Base-by-base conservation (phyloP, 2,888 invertebrate genomes). In the Augiades crinisus region DNA sequence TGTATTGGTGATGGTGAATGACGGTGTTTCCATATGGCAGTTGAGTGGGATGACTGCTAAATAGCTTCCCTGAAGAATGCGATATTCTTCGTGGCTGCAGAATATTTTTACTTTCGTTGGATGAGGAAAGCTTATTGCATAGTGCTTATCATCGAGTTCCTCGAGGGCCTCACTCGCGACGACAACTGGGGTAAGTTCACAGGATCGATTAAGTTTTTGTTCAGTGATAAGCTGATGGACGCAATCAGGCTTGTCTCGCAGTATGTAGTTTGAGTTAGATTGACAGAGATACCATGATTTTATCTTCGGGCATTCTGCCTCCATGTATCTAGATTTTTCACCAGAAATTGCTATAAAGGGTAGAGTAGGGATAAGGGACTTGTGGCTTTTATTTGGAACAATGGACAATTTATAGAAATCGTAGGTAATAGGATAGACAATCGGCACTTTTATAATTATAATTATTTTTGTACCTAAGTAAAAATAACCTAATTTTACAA, bases 121-220 rank as follows among this genome's bases (percentile, higher is more conserved):
- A n/a, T 7, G 22, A 0, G 62, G 61, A 37, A 59, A 63, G 16
- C 33, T 54, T 10, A 60, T 34, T 8, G 49, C 44, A 37, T 60
- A 63, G 45, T 54, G 59, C 40, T 55, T 54, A 5, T 61, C 62
- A 19, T 64, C 62, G 0, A 64, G 54, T 55, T 56, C 19, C 44
- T 62, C 61, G 5, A 59, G 16, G 0, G 57, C 60, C 46, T 44
- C 49, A n/a, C 22, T 53, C 8, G 17, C 37, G 3, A 51, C 17
- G 21, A 22, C 22, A 3, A 47, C 37, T 38, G 34, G 37, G n/a
- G 33, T 12, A n/a, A 12, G n/a, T 2, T 8, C 1, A 6, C 24
- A 24, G 6, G 8, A n/a, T 24, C 5, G n/a, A 24, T 43, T 10
- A 5, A 55, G 16, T 43, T 47, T 27, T 31, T 64, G 62, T 0